Evolutionary conservation across 2,797 vertebrate species (phyloP).

Genomic region (Galago senegalensis): DNA sequence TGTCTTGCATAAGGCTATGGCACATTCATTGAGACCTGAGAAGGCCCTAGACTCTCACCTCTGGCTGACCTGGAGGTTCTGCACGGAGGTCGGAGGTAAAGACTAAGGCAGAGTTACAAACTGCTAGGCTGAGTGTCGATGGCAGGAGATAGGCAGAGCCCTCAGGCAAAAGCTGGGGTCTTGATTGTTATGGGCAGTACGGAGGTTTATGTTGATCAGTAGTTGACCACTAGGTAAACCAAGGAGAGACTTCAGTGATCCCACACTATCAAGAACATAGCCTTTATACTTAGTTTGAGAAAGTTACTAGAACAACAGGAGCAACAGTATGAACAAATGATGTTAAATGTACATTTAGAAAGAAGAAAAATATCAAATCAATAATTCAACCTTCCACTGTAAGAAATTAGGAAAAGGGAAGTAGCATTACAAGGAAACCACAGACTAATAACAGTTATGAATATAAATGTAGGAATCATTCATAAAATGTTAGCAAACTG

Average conservation of each 20-base stretch:
- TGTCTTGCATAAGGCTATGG: background rate
- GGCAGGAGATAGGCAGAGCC: rapidly evolving
- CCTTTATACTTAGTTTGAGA: background rate
- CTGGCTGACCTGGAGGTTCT: background rate
- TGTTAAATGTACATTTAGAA: background rate
- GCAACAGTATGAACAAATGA: background rate
- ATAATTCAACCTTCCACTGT: background rate
- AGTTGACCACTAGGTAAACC: background rate
- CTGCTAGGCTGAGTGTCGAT: background rate
- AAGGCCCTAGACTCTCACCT: background rate
- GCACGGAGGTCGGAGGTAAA: background rate
- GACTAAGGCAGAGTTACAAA: background rate
- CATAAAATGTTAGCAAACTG: background rate
- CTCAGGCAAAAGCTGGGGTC: background rate
- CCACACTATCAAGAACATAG: background rate
- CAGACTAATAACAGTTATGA: background rate
- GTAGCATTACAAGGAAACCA: background rate
- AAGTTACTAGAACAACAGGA: background rate
- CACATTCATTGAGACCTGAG: background rate
- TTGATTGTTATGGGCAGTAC: background rate
- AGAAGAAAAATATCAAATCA: background rate
- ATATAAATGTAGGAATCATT: background rate
- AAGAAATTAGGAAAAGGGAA: background rate
- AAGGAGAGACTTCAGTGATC: background rate
- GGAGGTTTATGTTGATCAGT: background rate